A percentile compares a stretch with the other conserved stretches of the same genome.
Evolutionary conservation across 2,113 vertebrate genomes (phyloP).

Genomic region (Planiliza haematocheilus): DNA sequence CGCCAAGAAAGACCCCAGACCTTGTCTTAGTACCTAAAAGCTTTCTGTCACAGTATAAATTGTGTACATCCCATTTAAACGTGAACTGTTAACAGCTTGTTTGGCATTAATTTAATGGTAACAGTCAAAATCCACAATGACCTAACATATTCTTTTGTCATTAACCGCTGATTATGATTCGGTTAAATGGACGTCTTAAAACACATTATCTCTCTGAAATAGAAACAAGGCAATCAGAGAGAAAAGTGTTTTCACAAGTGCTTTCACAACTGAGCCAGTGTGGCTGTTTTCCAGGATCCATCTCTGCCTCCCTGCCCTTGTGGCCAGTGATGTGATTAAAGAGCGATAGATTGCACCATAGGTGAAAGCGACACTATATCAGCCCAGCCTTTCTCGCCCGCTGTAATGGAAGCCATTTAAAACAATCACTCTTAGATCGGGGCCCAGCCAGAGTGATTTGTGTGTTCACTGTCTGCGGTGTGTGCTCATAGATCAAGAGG

Average conservation of each 20-base stretch:
- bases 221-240: neutral
- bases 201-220: neutral
- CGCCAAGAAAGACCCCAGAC: no score
- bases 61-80: no score
- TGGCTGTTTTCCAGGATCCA: slow-evolving; percentile 37
- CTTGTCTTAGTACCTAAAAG: no score
- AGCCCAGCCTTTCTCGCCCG: slow-evolving; percentile 14
- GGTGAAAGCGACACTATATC: slow-evolving; percentile 64
- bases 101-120: no score
- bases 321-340: slow-evolving; percentile 71
- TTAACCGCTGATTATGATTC: no score
- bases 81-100: no score
- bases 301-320: slow-evolving; percentile 61
- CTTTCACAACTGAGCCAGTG: slow-evolving; percentile 22
- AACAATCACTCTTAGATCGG: slow-evolving; percentile 68
- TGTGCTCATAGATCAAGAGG: slow-evolving; percentile 55
- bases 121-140: no score
- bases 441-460: slow-evolving; percentile 58
- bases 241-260: slow-evolving; percentile 14
- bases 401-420: slow-evolving; percentile 69
- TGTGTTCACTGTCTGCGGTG: slow-evolving; percentile 38
- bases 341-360: slow-evolving; percentile 51
- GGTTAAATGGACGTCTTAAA: neutral
- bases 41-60: no score
- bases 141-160: no score